Base-by-base conservation (phyloP, 2,797 vertebrate species). In the Hippoglossus hippoglossus region DNA sequence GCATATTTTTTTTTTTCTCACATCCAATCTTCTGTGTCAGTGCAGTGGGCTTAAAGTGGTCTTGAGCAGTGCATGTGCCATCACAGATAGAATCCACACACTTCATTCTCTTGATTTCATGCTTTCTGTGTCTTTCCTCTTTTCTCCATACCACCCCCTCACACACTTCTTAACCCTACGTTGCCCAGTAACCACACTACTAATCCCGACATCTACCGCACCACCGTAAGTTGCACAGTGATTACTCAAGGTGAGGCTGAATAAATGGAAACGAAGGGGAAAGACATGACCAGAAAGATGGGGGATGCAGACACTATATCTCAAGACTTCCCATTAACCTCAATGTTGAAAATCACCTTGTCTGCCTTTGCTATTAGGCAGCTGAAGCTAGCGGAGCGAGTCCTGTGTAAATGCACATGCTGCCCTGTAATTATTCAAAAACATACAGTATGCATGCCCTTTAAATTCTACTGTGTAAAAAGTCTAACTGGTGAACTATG, bases 21-120 rank as follows among this genome's bases (percentile, higher is more conserved):
- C 54, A 61, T 76, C 46, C 68, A 75, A 64, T 84, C 73, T 75
- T 75, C 51, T 73, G 65, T 77, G 61, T 58, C 82, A 84, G 61
- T 75, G 70, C 64, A 72, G 70, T 75, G 69, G 74, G 69, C 69
- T 89, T 77, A 51, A 69, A 81, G 71, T 80, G 82, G 63, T 81
- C 79, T 71, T 77, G 34, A 21, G 51, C 54, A 80, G 75, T 63
- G 63, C 67, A 82, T 77, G 56, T 75, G 31, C 58, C 60, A 21
- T 63, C 63, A 66, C 72, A 81, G 73, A 74, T 46, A 52, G 39
- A 85, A 82, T 84, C 60, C 72, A 63, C 73, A 56, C 13, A 25
- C 49, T 63, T 75, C 56, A 77, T 57, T 84, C 63, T 67, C 49
- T 79, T 60, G n/a, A 82, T 56, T 76, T 79, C 52, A 61, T 73